These are phyloP conservation scores for Syritta pipiens DNA, from an alignment of 2,888 invertebrate genomes.

Conservation along the genomic window DNA sequence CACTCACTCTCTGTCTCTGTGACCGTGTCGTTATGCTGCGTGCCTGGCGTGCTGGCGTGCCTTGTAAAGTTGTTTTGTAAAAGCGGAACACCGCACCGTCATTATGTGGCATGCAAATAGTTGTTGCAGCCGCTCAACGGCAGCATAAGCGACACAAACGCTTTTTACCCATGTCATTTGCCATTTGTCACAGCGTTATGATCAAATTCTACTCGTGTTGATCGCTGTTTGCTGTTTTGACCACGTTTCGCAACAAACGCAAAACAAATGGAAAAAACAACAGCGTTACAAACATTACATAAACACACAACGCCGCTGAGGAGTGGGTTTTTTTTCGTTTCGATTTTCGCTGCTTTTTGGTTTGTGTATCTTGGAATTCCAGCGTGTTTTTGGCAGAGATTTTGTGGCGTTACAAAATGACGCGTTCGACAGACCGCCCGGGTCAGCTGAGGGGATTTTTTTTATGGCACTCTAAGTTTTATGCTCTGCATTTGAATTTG, in stretches of 20 bases:
- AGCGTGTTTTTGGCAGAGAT: slow-evolving; percentile 4
- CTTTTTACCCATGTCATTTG: slow-evolving; percentile 8
- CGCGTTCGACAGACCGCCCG: background rate
- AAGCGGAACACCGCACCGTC: slow-evolving; percentile 33
- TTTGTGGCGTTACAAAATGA: slow-evolving; percentile 8
- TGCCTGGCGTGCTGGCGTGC: slow-evolving; percentile 2
- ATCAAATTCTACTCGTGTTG: slow-evolving; percentile 5
- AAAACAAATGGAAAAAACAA: slow-evolving; percentile 9
- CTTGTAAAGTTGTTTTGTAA: slow-evolving; percentile 16
- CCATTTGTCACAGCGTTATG: slow-evolving; percentile 36
- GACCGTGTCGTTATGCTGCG: slow-evolving; percentile 16
- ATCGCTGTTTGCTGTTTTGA: background rate
- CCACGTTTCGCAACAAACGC: slow-evolving; percentile 26
- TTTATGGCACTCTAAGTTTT: slow-evolving; percentile 20
- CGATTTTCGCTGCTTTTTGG: too few relatives aligned
- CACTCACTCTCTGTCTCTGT: background rate
- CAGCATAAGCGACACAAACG: background rate
- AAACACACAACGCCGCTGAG: slow-evolving; percentile 29
- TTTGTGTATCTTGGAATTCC: too few relatives aligned
- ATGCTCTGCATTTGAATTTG: slow-evolving; percentile 25
- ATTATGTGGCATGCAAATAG: slow-evolving; percentile 45
- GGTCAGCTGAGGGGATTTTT: background rate
- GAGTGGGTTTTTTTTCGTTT: background rate
- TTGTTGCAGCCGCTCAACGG: slow-evolving; percentile 1
- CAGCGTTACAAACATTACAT: slow-evolving; percentile 15